phyloP scores from a whole-genome alignment of 2,888 invertebrate genomes.

The Apeira syringaria region DNA sequence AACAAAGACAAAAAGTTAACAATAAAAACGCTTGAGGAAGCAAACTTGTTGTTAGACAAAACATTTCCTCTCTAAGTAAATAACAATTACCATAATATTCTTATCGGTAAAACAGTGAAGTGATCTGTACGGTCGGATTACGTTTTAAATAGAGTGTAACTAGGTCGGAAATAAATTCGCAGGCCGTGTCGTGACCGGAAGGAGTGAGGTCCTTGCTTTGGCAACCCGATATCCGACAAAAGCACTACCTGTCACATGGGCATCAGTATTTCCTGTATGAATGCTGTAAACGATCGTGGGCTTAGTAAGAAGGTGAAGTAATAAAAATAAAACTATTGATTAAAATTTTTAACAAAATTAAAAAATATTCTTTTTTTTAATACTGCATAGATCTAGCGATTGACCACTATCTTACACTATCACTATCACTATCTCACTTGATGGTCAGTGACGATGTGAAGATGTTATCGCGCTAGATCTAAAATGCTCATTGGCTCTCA shows the following conservation, averaged over 20 bases:
- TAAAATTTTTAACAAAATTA: too few species aligned
- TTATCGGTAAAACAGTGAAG: slow-evolving; percentile 41
- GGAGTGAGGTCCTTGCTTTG: slow-evolving; percentile 44
- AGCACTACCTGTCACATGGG: slow-evolving; percentile 18
- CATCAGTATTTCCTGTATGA: slow-evolving; percentile 14
- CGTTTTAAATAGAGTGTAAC: slow-evolving; percentile 41
- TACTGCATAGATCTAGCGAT: too few species aligned
- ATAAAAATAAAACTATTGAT: too few species aligned
- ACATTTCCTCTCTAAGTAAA: slow-evolving; percentile 18
- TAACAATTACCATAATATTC: slow-evolving; percentile 31
- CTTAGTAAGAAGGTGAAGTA: too few species aligned
- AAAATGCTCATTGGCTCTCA: too few species aligned
- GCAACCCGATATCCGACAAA: slow-evolving; percentile 25
- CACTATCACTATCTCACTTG: too few species aligned
- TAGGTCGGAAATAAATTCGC: slow-evolving; percentile 50
- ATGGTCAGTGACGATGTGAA: too few species aligned
- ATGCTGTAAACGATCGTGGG: too few species aligned
- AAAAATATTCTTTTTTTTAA: too few species aligned
- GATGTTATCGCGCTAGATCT: too few species aligned
- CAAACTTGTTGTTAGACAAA: slow-evolving; percentile 15
- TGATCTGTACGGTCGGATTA: slow-evolving; percentile 35
- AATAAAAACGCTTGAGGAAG: slow-evolving; percentile 2
- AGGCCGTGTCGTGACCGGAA: slow-evolving; percentile 59
- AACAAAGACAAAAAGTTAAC: not conserved
- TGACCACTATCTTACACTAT: too few species aligned